Conservation (phyloP, 2,888 invertebrate genomes). For the Pegoplata infirma region DNA sequence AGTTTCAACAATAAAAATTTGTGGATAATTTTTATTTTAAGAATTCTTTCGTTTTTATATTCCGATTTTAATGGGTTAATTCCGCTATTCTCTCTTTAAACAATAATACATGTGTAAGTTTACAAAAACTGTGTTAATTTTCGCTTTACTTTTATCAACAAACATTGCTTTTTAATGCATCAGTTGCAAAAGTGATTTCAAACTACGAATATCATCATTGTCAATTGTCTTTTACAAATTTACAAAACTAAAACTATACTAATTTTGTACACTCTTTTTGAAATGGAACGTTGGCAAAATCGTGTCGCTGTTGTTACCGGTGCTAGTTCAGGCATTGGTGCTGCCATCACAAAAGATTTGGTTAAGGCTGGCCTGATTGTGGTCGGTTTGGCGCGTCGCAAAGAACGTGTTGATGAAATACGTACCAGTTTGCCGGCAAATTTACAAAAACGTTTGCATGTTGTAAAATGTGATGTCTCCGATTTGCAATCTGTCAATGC, state of each 20-base stretch:
- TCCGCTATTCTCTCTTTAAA: too few species aligned
- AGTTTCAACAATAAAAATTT: too few species aligned
- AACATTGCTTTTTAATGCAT: neutral
- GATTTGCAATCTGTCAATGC: slow-evolving; percentile 79
- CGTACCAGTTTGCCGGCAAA: slow-evolving; percentile 64
- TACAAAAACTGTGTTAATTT: neutral
- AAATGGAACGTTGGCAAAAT: slow-evolving; percentile 81
- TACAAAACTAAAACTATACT: neutral
- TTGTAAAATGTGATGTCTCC: slow-evolving; percentile 79
- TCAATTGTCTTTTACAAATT: neutral
- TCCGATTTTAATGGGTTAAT: neutral
- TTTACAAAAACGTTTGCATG: slow-evolving; percentile 71
- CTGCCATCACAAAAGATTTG: slow-evolving; percentile 78
- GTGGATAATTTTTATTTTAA: too few species aligned
- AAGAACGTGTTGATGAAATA: slow-evolving; percentile 77
- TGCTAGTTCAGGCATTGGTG: slow-evolving; percentile 82
- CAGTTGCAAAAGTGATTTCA: neutral
- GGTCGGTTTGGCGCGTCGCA: slow-evolving; percentile 79
- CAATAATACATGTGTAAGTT: too few species aligned
- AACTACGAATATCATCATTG: neutral
- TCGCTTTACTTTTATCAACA: neutral
- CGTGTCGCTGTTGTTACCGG: slow-evolving; percentile 83
- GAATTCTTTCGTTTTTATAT: too few species aligned
- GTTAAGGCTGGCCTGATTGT: slow-evolving; percentile 80
- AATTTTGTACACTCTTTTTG: neutral